A percentile compares a stretch with the other conserved stretches of the same genome.
These are phyloP conservation scores for Reticulitermes speratus DNA, from an alignment of 1,140 invertebrate species.

Conservation along the genomic window DNA sequence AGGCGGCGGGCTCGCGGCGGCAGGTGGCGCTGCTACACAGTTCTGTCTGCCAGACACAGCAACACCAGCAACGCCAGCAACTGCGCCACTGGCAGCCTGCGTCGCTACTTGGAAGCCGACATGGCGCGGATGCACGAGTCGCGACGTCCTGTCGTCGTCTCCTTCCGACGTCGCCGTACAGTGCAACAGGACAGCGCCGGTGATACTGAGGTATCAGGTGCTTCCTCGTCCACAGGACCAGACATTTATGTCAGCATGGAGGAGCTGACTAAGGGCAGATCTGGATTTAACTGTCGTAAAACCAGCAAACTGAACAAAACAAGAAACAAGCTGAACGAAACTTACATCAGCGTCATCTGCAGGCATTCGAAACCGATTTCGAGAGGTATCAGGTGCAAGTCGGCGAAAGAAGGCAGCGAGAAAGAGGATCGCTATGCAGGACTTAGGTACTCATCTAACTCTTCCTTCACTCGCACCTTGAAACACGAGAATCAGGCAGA, in stretches of 20 bases:
- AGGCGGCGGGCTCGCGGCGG: constrained; percentile 35
- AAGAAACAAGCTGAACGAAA: neutral
- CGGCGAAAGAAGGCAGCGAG: neutral
- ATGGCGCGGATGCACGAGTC: constrained; percentile 36
- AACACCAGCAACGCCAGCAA: constrained; percentile 39
- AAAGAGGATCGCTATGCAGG: neutral
- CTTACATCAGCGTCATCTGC: neutral
- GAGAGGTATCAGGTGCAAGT: neutral
- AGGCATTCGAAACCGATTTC: neutral
- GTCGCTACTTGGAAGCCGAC: constrained; percentile 39
- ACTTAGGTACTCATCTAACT: neutral
- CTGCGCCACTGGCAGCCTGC: constrained; percentile 24
- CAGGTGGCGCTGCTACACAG: constrained; percentile 40
- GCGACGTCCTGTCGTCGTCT: constrained; percentile 41
- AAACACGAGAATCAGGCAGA: neutral
- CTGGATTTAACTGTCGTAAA: neutral
- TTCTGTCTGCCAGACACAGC: constrained; percentile 41
- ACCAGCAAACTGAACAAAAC: neutral
- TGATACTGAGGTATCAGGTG: neutral
- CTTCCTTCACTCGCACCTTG: neutral
- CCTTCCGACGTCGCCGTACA: constrained; percentile 37
- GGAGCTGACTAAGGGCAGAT: neutral
- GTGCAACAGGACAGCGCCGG: neutral
- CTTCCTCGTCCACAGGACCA: neutral
- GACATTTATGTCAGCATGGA: neutral